Base-by-base conservation (phyloP, 2,888 invertebrate species). In the Crocallis elinguaria region DNA sequence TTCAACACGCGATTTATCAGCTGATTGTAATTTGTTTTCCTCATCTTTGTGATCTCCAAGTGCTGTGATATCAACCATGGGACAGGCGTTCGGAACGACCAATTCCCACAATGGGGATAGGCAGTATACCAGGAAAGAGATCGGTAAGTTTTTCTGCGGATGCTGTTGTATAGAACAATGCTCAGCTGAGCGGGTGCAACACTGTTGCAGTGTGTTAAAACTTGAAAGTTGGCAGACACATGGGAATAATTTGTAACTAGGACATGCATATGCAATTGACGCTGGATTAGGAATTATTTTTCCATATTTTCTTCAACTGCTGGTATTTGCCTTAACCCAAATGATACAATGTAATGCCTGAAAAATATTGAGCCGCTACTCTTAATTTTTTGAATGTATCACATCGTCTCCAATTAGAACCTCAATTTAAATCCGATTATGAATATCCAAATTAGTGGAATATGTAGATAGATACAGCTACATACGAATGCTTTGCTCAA, bases 1-100 rank as follows among this genome's bases (percentile, higher is more conserved):
- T 73, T 69, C 65, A 65, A 64, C 42, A 68, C 66, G 66, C 56
- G 59, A 64, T 79, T 71, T 69, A 80, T 75, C 85, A 84, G 84
- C 86, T 86, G 85, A 75, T 72, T 72, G 68, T 66, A 62, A 64
- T 62, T 52, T 66, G 64, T 60, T 66, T 61, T 71, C 65, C 61
- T 68, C 66, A 65, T 67, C 35, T 55, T 71, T 73, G 76, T 78
- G 78, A 74, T 75, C 71, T 76, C 70, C 32, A 71, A 61, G 80
- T 81, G 81, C 72, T 77, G 82, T 82, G 84, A 77, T 75, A 74
- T 25, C 35, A 73, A 79, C 73, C 64, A 92, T 92, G 92, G 92
- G 92, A 57, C 92, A 92, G 65, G 82, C 89, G 33, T 92, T 92
- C 66, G 92, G 92, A 49, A 91, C 88, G 17, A 84, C 88, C 49